phyloP scores from a whole-genome alignment of 2,113 vertebrate genomes.

The Empidonax traillii region DNA sequence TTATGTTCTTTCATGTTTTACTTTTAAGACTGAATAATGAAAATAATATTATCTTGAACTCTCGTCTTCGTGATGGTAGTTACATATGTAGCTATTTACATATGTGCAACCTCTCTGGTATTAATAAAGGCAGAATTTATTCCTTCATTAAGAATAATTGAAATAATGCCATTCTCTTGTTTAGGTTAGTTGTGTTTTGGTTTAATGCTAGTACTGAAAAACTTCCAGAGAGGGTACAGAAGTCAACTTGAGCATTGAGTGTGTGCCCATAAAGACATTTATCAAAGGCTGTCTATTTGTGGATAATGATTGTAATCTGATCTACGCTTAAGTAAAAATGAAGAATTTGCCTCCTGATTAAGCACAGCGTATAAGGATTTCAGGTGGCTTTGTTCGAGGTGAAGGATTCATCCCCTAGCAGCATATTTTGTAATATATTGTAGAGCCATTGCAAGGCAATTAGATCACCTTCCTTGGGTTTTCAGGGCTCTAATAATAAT shows the following conservation, averaged over 20 bases:
- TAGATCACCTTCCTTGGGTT: conserved; percentile 26
- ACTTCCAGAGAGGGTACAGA: neutral
- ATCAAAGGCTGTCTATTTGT: neutral
- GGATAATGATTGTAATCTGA: neutral
- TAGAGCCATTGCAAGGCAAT: neutral
- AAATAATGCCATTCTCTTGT: neutral
- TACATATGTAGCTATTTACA: too few species aligned
- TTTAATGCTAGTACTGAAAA: neutral
- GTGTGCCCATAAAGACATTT: neutral
- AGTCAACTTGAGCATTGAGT: neutral
- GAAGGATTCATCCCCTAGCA: neutral
- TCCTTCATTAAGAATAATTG: neutral
- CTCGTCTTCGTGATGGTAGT: neutral
- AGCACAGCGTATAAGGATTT: neutral
- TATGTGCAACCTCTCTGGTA: neutral
- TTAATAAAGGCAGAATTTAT: conserved; percentile 19
- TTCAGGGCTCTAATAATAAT: neutral
- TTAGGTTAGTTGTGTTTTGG: neutral
- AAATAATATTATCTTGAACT: neutral
- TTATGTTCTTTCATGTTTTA: neutral
- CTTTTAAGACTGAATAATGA: neutral
- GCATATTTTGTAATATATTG: neutral
- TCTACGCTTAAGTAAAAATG: conserved; percentile 6
- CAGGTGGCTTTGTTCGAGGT: neutral
- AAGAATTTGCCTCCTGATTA: neutral